phyloP scores from a whole-genome alignment of 2,797 vertebrate genomes.

The Austrolebias charrua region DNA sequence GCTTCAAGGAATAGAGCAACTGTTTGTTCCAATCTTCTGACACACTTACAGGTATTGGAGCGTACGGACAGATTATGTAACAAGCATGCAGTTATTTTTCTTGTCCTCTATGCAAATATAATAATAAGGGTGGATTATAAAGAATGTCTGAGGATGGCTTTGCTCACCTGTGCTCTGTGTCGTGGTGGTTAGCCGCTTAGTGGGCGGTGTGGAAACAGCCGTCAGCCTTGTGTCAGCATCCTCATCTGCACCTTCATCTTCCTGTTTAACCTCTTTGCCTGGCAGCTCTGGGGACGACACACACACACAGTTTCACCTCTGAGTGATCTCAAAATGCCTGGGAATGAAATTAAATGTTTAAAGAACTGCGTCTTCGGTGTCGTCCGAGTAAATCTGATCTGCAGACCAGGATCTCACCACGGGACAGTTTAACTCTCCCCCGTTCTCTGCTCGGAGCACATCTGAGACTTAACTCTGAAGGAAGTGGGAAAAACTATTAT shows the following conservation, averaged over 20 bases:
- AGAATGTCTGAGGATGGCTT: slow-evolving; percentile 5
- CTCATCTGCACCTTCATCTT: slow-evolving; percentile 34
- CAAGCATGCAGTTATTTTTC: slow-evolving; percentile 7
- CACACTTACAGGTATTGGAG: slow-evolving; percentile 40
- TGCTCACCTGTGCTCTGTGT: slow-evolving; percentile 59
- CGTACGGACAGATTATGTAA: slow-evolving; percentile 14
- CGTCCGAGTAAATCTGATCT: slow-evolving; percentile 39
- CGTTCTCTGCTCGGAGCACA: slow-evolving; percentile 11
- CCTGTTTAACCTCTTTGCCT: slow-evolving; percentile 37
- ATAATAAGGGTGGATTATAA: neutral
- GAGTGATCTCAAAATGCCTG: slow-evolving; percentile 19
- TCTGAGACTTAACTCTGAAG: slow-evolving; percentile 40
- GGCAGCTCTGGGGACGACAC: slow-evolving; percentile 49
- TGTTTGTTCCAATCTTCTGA: slow-evolving; percentile 38
- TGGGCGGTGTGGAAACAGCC: slow-evolving; percentile 26
- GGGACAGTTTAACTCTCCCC: slow-evolving; percentile 39
- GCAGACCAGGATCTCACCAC: slow-evolving; percentile 12
- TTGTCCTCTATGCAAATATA: neutral
- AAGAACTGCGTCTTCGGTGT: slow-evolving; percentile 1
- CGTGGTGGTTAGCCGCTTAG: slow-evolving; percentile 24
- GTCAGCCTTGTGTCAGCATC: slow-evolving; percentile 18
- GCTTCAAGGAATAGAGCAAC: slow-evolving; percentile 41
- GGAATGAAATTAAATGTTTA: slow-evolving; percentile 24
- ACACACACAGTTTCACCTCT: slow-evolving; percentile 49
- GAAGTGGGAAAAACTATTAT: slow-evolving; percentile 44